Conservation (phyloP, 2,888 invertebrate genomes). For the Andrena marginata region DNA sequence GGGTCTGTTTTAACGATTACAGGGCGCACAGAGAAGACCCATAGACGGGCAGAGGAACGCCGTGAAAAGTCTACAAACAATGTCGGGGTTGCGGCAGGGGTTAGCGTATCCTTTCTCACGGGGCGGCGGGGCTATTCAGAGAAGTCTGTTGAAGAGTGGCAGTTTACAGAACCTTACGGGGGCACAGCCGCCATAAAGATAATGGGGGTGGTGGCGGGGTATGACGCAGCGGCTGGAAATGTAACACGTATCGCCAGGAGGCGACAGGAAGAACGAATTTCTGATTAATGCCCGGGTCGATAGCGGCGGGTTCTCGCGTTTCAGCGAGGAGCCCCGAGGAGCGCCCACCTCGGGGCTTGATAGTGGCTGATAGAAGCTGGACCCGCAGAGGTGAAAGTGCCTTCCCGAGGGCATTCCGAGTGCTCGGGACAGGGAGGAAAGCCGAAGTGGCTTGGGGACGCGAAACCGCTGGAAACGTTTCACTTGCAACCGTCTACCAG, state of each 20-base stretch:
- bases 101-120: not conserved
- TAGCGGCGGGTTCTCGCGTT: constrained; percentile 24
- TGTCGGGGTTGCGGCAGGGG: not conserved
- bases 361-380: constrained; percentile 33
- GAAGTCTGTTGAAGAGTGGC: constrained; percentile 12
- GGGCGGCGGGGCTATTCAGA: not conserved
- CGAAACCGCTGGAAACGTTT: constrained; percentile 49
- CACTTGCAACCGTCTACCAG: constrained; percentile 39
- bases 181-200: constrained; percentile 59
- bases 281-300: constrained; percentile 64
- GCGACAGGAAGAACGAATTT: constrained; percentile 27
- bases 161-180: constrained; percentile 52
- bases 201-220: constrained; percentile 41
- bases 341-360: constrained; percentile 10
- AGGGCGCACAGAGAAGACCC: constrained; percentile 27
- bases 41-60: constrained; percentile 21
- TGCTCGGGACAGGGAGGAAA: not conserved
- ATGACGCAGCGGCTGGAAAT: constrained; percentile 52
- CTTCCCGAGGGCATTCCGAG: constrained; percentile 22
- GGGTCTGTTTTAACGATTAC: constrained; percentile 67
- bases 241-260: constrained; percentile 22
- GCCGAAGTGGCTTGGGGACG: constrained; percentile 9
- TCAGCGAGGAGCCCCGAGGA: not conserved
- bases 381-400: constrained; percentile 32
- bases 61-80: constrained; percentile 63